A percentile compares a stretch with the other conserved stretches of the same genome.
Conservation (phyloP, 30 jellyfish, hydroid and myxozoan genomes). For the Pseudorhiza aurosa region DNA sequence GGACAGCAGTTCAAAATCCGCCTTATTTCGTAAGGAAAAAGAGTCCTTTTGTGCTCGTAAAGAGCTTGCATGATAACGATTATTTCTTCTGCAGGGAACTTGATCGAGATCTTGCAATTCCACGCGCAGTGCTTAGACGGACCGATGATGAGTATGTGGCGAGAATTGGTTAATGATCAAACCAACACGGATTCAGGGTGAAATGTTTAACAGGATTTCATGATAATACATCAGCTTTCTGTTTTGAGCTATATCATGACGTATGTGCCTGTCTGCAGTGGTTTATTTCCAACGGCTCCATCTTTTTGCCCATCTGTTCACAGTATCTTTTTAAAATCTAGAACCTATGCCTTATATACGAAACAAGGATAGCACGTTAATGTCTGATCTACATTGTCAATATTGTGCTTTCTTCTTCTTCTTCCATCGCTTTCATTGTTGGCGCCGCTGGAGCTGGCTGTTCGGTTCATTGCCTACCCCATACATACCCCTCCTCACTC, state of each 20-base stretch:
- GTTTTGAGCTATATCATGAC: background rate
- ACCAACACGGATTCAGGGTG: background rate
- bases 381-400: too few species aligned
- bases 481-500: too few species aligned
- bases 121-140: conserved; percentile 55
- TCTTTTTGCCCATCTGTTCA: background rate
- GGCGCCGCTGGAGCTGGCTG: too few species aligned
- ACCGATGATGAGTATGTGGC: conserved; percentile 44
- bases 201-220: background rate
- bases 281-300: background rate
- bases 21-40: too few species aligned
- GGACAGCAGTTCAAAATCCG: too few species aligned
- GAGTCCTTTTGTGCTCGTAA: too few species aligned
- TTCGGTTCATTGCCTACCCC: too few species aligned
- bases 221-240: background rate
- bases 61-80: too few species aligned
- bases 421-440: too few species aligned
- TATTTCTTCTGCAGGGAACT: conserved; percentile 9
- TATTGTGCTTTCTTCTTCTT: too few species aligned
- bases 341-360: too few species aligned
- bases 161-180: conserved; percentile 2
- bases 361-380: too few species aligned
- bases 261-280: background rate
- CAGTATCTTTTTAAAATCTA: background rate
- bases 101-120: conserved; percentile 46